Conservation (phyloP, 2,797 vertebrate species). For the Petrocephalus sullivani region DNA sequence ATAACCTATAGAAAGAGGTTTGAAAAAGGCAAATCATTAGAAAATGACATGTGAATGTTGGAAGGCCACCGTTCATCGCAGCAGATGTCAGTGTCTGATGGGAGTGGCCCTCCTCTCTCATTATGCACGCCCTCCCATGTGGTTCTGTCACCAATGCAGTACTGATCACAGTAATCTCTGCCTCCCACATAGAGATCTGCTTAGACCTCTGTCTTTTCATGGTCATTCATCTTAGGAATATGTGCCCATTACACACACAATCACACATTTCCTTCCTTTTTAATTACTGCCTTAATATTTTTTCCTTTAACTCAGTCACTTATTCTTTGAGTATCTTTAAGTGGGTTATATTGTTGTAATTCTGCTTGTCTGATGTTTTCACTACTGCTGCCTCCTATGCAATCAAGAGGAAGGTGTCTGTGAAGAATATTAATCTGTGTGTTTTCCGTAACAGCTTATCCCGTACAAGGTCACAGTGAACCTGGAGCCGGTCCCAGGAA, state of each 20-base stretch:
- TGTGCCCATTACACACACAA: background rate
- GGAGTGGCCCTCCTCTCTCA: background rate
- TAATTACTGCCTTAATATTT: background rate
- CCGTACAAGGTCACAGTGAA: background rate
- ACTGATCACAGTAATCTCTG: background rate
- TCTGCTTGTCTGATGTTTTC: background rate
- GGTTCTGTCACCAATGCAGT: background rate
- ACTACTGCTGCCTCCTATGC: background rate
- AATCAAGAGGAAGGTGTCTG: background rate
- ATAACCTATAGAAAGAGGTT: constrained; percentile 44
- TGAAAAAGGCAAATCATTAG: background rate
- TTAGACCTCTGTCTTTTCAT: background rate
- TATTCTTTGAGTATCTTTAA: background rate
- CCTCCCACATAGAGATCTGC: background rate
- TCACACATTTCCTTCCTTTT: background rate
- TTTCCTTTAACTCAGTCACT: background rate
- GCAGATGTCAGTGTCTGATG: background rate
- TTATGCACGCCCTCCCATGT: background rate
- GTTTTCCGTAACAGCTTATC: constrained; percentile 4
- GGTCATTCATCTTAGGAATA: background rate
- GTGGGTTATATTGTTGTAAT: background rate
- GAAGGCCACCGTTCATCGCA: background rate
- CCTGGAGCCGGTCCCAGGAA: background rate
- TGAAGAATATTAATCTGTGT: background rate
- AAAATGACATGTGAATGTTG: background rate